phyloP scores from a whole-genome alignment of 2,888 invertebrate species.

The Reticulitermes lucifugus region DNA sequence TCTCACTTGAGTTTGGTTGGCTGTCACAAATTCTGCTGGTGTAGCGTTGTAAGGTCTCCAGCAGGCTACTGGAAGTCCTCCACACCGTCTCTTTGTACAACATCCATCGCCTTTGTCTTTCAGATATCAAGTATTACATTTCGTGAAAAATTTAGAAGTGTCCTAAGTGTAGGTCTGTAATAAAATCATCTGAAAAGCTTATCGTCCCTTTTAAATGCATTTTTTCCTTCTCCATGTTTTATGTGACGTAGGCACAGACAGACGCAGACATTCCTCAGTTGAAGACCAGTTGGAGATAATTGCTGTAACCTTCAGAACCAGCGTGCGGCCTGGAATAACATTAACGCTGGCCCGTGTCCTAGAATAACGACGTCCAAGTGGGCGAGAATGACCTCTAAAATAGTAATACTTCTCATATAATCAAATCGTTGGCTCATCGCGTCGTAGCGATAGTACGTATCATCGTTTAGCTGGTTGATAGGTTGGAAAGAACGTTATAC shows the following conservation, averaged over 20 bases:
- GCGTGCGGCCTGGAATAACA: conserved; percentile 24
- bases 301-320: conserved; percentile 18
- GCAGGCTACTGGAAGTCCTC: too few relatives aligned
- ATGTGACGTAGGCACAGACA: neutral
- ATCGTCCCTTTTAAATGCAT: neutral
- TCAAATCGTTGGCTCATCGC: neutral
- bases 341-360: conserved; percentile 25
- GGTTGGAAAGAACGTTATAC: too few relatives aligned
- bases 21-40: too few relatives aligned
- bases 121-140: neutral
- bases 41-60: too few relatives aligned
- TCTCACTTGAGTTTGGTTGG: too few relatives aligned
- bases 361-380: conserved; percentile 10
- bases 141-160: neutral
- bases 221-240: too few relatives aligned
- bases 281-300: conserved; percentile 20
- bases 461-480: too few relatives aligned
- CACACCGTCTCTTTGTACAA: too few relatives aligned
- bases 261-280: neutral
- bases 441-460: too few relatives aligned
- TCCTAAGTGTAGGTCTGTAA: neutral
- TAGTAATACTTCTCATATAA: conserved; percentile 22
- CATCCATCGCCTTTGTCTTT: too few relatives aligned
- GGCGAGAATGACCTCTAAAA: conserved; percentile 33
- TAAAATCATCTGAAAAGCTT: neutral